Evolutionary conservation across 1,140 invertebrate species (phyloP), one percentile per base, ranked within the genome.

Genomic region (Eumeta japonica): DNA sequence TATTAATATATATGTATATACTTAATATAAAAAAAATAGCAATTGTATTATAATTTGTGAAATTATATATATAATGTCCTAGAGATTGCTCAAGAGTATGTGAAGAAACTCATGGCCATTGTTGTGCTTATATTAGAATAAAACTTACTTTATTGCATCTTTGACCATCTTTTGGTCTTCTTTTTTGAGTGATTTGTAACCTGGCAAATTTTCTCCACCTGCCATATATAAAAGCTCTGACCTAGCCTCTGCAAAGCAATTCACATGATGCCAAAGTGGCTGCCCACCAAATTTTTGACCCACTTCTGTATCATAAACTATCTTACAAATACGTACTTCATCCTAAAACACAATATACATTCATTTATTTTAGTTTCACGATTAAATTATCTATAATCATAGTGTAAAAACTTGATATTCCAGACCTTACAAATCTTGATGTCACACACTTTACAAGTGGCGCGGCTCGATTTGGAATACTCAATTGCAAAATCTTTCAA

Each of bases 201-300:
- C 93, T 41, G 87, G 84, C 19, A 97, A 53, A 27, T 71, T 64
- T 45, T 84, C 80, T 1, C 85, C 91, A 30, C 68, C 68, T 17
- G 81, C 86, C 60, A 81, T 85, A 74, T 88, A 98, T 19, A 85
- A 79, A 2, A 95, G 57, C 35, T 90, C 84, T 41, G 81, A 74
- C 30, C 89, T 71, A n/a, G 85, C 59, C 52, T 91, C 82, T 5
- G 81, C 83, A 79, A 98, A 98, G 67, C 96, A 98, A 41, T 92
- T 87, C 9, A 94, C 70, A 76, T 98, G 95, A 72, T 96, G 84
- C 94, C 94, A 97, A 14, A 83, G 67, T 45, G 88, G 82, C 46
- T 87, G 75, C 0, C 87, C 87, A 10, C 92, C 92, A 76, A 85
- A 94, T 61, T 83, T 86, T 49, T 78, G 81, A 0, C 86, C 90